Evolutionary conservation across 1,140 invertebrate species (phyloP).

Genomic region (Pseudomyrmex gracilis): DNA sequence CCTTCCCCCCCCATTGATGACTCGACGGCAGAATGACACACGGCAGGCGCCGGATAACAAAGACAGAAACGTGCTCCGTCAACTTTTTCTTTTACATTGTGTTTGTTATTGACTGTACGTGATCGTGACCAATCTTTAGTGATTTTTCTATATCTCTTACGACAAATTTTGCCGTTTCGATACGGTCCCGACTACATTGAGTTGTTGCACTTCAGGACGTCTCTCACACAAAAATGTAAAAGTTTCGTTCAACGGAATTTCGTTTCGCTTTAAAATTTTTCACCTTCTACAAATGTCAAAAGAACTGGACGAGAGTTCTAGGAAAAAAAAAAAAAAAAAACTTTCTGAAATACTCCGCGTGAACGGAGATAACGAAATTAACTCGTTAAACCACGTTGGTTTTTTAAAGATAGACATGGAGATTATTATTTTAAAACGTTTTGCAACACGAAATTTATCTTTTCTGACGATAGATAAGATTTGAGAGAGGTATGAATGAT

Average conservation of each 20-base stretch:
- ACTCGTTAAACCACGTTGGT: no score
- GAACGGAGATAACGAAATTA: no score
- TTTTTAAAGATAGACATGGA: not conserved
- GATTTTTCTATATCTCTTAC: not conserved
- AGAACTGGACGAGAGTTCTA: no score
- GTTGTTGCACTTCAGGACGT: no score
- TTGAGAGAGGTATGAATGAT: not conserved
- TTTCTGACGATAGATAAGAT: slow-evolving; percentile 17
- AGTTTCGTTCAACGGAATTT: no score
- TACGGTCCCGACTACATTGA: not conserved
- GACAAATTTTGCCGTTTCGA: not conserved
- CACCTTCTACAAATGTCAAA: no score
- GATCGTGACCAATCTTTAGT: not conserved
- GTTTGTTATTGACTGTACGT: not conserved
- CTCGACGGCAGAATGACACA: slow-evolving; percentile 2
- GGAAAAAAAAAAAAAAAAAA: no score
- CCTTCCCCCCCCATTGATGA: not conserved
- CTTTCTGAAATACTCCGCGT: no score
- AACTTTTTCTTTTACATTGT: not conserved
- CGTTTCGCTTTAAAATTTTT: no score
- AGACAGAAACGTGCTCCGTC: slow-evolving; percentile 12
- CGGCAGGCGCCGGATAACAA: slow-evolving; percentile 42
- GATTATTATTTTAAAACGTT: slow-evolving; percentile 10
- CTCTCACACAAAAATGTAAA: no score
- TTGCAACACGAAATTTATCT: no score